Conservation (phyloP, 1,140 invertebrate genomes). For the Anagrus nilaparvatae region DNA sequence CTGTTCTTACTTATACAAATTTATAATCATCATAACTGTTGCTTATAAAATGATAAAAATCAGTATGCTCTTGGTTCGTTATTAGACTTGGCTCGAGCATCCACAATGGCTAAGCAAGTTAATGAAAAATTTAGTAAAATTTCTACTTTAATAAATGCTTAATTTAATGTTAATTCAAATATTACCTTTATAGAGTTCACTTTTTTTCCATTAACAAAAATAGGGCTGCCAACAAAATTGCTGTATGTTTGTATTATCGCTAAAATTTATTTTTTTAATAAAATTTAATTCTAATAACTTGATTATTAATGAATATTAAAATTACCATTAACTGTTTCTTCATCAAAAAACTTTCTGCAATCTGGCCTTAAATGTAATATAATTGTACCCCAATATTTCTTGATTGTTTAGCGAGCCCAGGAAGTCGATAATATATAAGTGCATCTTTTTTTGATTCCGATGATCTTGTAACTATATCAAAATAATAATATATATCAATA, state of each 20-base stretch:
- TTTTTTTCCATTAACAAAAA: constrained; percentile 80
- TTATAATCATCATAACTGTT: constrained; percentile 77
- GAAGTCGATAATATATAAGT: constrained; percentile 62
- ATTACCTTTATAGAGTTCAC: constrained; percentile 71
- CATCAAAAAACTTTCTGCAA: constrained; percentile 79
- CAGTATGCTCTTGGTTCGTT: constrained; percentile 73
- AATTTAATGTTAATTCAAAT: constrained; percentile 1
- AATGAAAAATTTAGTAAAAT: no score
- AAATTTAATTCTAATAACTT: background rate
- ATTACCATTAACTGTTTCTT: constrained; percentile 70
- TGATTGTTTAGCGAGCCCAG: constrained; percentile 72
- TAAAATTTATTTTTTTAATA: constrained; percentile 39
- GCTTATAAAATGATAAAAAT: constrained; percentile 83
- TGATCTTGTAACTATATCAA: no score
- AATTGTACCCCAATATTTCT: constrained; percentile 83
- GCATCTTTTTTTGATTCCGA: constrained; percentile 65
- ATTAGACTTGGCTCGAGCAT: constrained; percentile 83
- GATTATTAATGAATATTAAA: constrained; percentile 14
- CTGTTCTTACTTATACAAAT: constrained; percentile 73
- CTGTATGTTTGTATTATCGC: constrained; percentile 92
- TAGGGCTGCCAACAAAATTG: constrained; percentile 91
- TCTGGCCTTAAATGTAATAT: constrained; percentile 81
- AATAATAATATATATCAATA: no score
- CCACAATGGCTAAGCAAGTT: constrained; percentile 73
- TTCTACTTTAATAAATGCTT: no score